phyloP scores from a whole-genome alignment of 2,888 invertebrate species.

The Tholera decimalis region DNA sequence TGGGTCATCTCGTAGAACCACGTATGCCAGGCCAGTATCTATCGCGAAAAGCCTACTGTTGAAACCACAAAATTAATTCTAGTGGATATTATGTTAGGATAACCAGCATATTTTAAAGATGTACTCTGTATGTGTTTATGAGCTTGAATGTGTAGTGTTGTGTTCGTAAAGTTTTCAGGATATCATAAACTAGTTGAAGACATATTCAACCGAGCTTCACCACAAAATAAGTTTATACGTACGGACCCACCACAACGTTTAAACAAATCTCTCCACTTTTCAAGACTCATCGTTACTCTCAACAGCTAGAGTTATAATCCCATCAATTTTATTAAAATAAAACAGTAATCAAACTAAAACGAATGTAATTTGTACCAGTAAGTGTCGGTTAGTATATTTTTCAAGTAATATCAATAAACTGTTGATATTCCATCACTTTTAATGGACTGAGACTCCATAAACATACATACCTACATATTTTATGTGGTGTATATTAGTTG shows the following conservation, averaged over 20 bases:
- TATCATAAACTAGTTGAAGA: too few species aligned
- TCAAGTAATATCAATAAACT: slow-evolving; percentile 44
- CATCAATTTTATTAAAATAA: slow-evolving; percentile 20
- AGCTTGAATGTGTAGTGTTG: too few species aligned
- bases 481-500: slow-evolving; percentile 23
- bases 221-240: neutral
- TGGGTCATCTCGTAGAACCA: too few species aligned
- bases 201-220: too few species aligned
- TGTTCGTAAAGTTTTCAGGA: too few species aligned
- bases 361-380: slow-evolving; percentile 38
- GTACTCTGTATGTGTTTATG: too few species aligned
- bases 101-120: too few species aligned
- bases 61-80: too few species aligned
- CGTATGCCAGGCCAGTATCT: too few species aligned
- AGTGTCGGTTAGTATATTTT: slow-evolving; percentile 30
- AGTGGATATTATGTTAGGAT: too few species aligned
- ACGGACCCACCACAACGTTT: slow-evolving; percentile 29
- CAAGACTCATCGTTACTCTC: slow-evolving; percentile 19
- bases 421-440: slow-evolving; percentile 45
- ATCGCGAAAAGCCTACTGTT: too few species aligned
- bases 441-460: slow-evolving; percentile 46
- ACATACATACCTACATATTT: slow-evolving; percentile 59
- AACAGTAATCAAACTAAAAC: slow-evolving; percentile 43
- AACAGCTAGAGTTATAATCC: slow-evolving; percentile 26
- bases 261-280: slow-evolving; percentile 34